Evolutionary conservation across 2,113 vertebrate species (phyloP), one percentile per base, ranked within the genome.

Genomic region (Manacus vitellinus): DNA sequence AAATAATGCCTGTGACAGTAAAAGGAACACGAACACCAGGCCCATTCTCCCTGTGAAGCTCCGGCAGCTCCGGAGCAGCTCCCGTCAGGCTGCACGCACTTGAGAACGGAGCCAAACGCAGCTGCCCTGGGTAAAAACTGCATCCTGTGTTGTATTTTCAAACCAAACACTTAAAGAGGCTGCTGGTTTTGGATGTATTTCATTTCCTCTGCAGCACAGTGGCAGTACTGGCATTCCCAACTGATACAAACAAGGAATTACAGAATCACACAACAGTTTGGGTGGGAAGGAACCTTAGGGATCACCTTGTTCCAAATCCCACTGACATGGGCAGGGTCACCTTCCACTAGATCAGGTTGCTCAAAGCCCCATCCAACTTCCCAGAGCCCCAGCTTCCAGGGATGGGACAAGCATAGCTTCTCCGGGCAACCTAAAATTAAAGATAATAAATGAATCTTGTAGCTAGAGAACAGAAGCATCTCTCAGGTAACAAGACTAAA

Each of bases 131-230:
- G 67, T 89, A 82, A 77, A 94, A 93, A 88, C 3, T 75, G 59
- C 61, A 89, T 89, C 96, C 83, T 94, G 88, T 54, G 88, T 80
- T 67, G 49, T 71, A n/a, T 80, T 92, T 78, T 72, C 85, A 89
- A 94, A 71, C 61, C 58, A 96, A 96, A 96, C 94, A 94, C 75
- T 68, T 41, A 55, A 94, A 94, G 76, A 94, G 39, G 54, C 56
- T 72, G 49, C 37, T 87, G 56, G 33, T 49, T 70, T 35, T 27
- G 66, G 74, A 67, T 58, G 39, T 9, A 46, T 43, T 93, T 58
- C 0, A 3, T 83, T 91, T 81, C 80, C 61, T 72, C 77, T 39
- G 79, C 56, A 51, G 35, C 55, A 67, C 37, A 31, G 85, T 37
- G 84, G 83, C 47, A 37, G 30, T 9, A 19, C 39, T 33, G 30